Evolutionary conservation across 2,888 invertebrate species (phyloP).

Genomic region (Apamea crenata): DNA sequence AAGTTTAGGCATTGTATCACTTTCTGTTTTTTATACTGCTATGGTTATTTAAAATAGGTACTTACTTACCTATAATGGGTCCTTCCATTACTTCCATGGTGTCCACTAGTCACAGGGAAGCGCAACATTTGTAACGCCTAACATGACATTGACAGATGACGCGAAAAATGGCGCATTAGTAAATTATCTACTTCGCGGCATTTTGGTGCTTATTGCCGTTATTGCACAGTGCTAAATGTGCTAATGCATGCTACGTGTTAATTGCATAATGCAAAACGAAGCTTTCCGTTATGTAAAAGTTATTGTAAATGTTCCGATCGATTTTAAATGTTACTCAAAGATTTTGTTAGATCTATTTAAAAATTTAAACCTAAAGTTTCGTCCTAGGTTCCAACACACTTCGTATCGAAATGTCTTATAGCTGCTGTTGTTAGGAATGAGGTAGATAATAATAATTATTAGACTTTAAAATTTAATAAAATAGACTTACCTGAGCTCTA

Average conservation of each 20-base stretch:
- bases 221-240: not conserved
- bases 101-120: not conserved
- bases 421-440: not conserved
- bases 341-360: not conserved
- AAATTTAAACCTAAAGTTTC: not conserved
- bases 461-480: slow-evolving; percentile 7
- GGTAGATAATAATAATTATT: not conserved
- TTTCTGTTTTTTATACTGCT: too few species aligned
- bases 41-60: too few species aligned
- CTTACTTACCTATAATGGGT: not conserved
- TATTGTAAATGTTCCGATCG: not conserved
- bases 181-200: not conserved
- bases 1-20: too few species aligned
- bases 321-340: not conserved
- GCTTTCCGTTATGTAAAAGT: not conserved
- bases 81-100: not conserved
- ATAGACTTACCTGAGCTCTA: slow-evolving; percentile 95
- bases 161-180: not conserved
- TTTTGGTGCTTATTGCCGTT: not conserved
- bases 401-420: not conserved
- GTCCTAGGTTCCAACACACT: slow-evolving; percentile 5
- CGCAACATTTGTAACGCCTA: not conserved
- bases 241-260: not conserved
- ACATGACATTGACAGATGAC: not conserved
- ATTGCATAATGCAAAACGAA: not conserved